Base-by-base conservation (phyloP, 1,140 invertebrate species). In the Temnothorax nylanderi region DNA sequence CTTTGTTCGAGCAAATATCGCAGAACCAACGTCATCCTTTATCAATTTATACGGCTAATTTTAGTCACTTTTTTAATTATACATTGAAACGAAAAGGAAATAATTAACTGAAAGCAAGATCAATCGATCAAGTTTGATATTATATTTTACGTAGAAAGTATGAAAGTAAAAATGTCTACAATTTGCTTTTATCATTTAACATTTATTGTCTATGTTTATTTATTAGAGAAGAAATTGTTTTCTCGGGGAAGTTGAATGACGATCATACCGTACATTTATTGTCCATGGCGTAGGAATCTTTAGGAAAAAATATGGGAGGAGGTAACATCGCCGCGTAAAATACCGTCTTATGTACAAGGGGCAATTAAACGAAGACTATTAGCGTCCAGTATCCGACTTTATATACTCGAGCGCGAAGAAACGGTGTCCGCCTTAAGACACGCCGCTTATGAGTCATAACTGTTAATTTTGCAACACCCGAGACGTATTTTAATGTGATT, bases 401-500 rank as follows among this genome's bases (percentile, higher is more conserved):
- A 82, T 82, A 67, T 58, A 74, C 41, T 81, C 64, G 78, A 54
- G 11, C 21, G 13, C 54, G 18, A 84, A 37, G 54, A 21, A 82
- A 34, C 41, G 78, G 51, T 58, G 56, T 74, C 54, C 41, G n/a
- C n/a, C 54, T 74, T 74, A 37, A 60, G 37, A 74, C 54, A 74
- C 54, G 54, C 26, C 54, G 21, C 80, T 84, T 84, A 74, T 60
- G 32, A 74, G 37, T 74, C 69, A 37, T 84, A 84, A 84, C 26
- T 62, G 54, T 74, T 84, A 84, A 84, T 84, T 84, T 84, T 13
- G 80, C 51, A 84, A 84, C 54, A 37, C 41, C 54, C 41, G 41
- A 21, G 41, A 74, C 47, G 51, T 74, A 84, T 84, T 74, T 84
- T 84, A 84, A 84, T 84, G 69, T 56, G 69, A 49, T 74, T 84